phyloP scores from a whole-genome alignment of 2,888 invertebrate genomes.

The Myathropa florea region DNA sequence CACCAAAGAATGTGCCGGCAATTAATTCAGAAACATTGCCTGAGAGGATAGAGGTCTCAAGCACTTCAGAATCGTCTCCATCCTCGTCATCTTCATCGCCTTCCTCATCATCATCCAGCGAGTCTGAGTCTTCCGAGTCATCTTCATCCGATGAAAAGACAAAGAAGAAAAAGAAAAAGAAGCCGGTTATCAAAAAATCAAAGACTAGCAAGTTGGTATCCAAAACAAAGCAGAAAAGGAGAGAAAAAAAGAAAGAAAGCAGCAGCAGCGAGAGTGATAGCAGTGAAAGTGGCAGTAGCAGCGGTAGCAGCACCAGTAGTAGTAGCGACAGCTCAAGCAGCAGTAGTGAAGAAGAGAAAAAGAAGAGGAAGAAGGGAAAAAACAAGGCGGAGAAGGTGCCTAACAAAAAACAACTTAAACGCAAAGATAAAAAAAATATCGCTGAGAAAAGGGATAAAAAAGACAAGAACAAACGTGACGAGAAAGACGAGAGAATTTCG shows the following conservation, averaged over 20 bases:
- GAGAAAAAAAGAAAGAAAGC: constrained; percentile 64
- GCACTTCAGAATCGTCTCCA: constrained; percentile 68
- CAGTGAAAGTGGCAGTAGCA: constrained; percentile 63
- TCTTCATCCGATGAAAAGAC: constrained; percentile 70
- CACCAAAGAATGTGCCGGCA: constrained; percentile 79
- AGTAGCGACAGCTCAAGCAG: constrained; percentile 36
- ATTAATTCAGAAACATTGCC: constrained; percentile 78
- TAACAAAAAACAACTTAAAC: neutral
- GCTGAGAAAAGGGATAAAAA: neutral
- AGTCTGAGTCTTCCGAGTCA: constrained; percentile 64
- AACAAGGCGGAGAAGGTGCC: constrained; percentile 2
- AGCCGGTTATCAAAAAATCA: constrained; percentile 17
- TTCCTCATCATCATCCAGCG: constrained; percentile 63
- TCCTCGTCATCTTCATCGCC: constrained; percentile 64
- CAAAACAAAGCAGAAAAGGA: constrained; percentile 70
- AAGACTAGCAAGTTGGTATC: constrained; percentile 55
- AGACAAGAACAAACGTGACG: constrained; percentile 34
- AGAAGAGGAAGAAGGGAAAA: constrained; percentile 38
- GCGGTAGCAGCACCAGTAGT: constrained; percentile 25
- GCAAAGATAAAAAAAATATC: neutral
- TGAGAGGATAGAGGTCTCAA: constrained; percentile 71
- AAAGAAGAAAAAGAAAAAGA: constrained; percentile 72
- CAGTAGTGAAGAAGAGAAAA: constrained; percentile 56
- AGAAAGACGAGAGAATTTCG: constrained; percentile 39
- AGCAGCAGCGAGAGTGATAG: constrained; percentile 65